Evolutionary conservation across 2,113 vertebrate genomes (phyloP).

Genomic region (Hyla sarda): DNA sequence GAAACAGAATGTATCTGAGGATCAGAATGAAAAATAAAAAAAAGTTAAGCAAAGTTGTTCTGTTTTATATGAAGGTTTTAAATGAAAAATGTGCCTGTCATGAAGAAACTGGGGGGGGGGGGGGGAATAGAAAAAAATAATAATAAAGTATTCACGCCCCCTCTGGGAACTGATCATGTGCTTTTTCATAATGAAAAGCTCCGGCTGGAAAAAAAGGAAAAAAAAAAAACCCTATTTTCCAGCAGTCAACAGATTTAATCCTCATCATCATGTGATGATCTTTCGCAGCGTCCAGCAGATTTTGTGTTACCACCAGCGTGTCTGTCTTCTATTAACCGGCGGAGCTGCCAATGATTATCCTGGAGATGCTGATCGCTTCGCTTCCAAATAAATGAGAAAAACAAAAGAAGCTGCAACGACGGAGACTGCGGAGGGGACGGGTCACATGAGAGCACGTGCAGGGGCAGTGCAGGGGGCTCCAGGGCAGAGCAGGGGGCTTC

Average conservation of each 20-base stretch:
- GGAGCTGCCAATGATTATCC: slow-evolving; percentile 24
- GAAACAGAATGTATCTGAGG: not conserved
- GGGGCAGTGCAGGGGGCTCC: too few relatives aligned
- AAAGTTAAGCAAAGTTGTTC: not conserved
- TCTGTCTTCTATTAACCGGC: slow-evolving; percentile 35
- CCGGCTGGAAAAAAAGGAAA: not conserved
- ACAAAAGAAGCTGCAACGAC: not conserved
- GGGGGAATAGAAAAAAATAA: not conserved
- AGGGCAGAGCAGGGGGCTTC: too few relatives aligned
- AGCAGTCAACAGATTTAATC: slow-evolving; percentile 19
- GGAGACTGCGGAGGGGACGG: not conserved
- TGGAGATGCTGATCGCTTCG: not conserved
- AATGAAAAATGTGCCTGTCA: not conserved
- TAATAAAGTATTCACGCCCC: not conserved
- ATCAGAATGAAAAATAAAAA: too few relatives aligned
- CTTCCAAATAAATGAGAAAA: slow-evolving; percentile 25
- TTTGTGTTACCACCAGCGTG: slow-evolving; percentile 28
- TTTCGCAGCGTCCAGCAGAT: slow-evolving; percentile 10
- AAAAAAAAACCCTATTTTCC: slow-evolving; percentile 24
- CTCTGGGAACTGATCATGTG: not conserved
- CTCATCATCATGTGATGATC: slow-evolving; percentile 37
- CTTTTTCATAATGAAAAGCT: not conserved
- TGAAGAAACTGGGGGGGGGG: too few relatives aligned
- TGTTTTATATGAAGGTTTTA: not conserved
- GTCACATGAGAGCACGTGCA: too few relatives aligned